Base-by-base conservation (phyloP, 2,888 invertebrate species). In the Pocota personata region DNA sequence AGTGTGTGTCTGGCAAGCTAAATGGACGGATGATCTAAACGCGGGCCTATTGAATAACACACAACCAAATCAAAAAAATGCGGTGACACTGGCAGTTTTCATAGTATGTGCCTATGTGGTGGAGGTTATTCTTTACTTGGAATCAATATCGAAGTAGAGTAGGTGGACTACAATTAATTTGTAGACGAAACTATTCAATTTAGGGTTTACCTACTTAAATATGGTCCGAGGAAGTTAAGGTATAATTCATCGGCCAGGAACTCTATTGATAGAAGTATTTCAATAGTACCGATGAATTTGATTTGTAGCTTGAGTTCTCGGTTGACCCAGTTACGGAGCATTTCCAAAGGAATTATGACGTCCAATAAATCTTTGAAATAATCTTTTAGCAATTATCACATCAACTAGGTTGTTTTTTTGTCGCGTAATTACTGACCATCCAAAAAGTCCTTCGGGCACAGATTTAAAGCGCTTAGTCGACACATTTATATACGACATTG, bases 11-110 rank as follows among this genome's bases (percentile, higher is more conserved):
- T 58, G 24, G 58, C 21, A 46, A 69, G 52, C 24, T 16, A 21
- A 71, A 71, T 62, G 55, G 52, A 24, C 12, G 52, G 58, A 64
- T 55, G 55, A 69, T 50, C 52, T 24, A 37, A 48, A 52, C 40
- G n/a, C 40, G 21, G 3, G 52, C 14, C 75, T 58, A 62, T 78
- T 69, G 62, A 78, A 71, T 71, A 77, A 69, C 14, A 40, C 24
- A n/a, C 30, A 50, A 60, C 40, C 16, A 55, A 12, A 76, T 58
- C 67, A 32, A 24, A 24, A 12, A 76, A 67, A 76, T 35, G 27
- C 14, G 48, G 66, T 76, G 66, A 58, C 58, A 67, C 58, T 67
- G 67, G 19, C 48, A 10, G 50, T 55, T 27, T 67, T 52, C 10
- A 0, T n/a, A 24, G 12, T 19, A 2, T 3, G 21, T 2, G 30